Evolutionary conservation across 1,140 invertebrate genomes (phyloP).

Genomic region (Trichonephila clavata): DNA sequence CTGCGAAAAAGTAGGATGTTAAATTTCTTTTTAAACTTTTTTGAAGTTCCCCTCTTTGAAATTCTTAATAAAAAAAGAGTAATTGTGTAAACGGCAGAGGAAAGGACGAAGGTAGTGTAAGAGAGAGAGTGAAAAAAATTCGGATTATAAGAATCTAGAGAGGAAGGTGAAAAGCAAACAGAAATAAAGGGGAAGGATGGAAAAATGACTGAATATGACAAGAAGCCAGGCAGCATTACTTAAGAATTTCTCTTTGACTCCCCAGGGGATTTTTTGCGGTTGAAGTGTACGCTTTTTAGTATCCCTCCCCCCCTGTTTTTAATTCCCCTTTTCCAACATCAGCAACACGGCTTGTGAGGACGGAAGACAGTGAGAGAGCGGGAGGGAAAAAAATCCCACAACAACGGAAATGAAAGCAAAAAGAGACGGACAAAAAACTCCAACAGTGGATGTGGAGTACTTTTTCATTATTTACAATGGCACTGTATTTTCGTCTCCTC

Average conservation of each 20-base stretch:
- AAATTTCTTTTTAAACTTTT: slow-evolving; percentile 30
- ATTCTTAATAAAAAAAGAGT: slow-evolving; percentile 18
- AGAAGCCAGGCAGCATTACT: slow-evolving; percentile 41
- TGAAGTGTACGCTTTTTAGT: slow-evolving; percentile 42
- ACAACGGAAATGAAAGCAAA: slow-evolving; percentile 51
- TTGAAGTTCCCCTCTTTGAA: slow-evolving; percentile 29
- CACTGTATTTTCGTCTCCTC: neutral
- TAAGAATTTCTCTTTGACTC: slow-evolving; percentile 28
- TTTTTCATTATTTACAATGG: slow-evolving; percentile 18
- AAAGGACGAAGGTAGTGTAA: neutral
- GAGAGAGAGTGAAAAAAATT: neutral
- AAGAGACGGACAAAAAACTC: neutral
- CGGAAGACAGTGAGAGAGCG: neutral
- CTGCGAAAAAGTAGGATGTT: slow-evolving; percentile 7
- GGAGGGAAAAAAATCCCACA: slow-evolving; percentile 7
- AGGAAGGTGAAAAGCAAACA: slow-evolving; percentile 26
- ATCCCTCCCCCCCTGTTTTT: neutral
- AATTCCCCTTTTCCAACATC: slow-evolving; percentile 52
- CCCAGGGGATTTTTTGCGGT: slow-evolving; percentile 35
- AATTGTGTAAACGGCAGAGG: neutral
- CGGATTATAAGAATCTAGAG: slow-evolving; percentile 32
- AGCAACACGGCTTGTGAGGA: neutral
- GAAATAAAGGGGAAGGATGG: neutral
- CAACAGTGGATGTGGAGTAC: neutral
- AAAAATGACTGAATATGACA: slow-evolving; percentile 61